Evolutionary conservation across 35 echinoderm and acorn worm species (phyloP).

Genomic region (Apostichopus californicus): DNA sequence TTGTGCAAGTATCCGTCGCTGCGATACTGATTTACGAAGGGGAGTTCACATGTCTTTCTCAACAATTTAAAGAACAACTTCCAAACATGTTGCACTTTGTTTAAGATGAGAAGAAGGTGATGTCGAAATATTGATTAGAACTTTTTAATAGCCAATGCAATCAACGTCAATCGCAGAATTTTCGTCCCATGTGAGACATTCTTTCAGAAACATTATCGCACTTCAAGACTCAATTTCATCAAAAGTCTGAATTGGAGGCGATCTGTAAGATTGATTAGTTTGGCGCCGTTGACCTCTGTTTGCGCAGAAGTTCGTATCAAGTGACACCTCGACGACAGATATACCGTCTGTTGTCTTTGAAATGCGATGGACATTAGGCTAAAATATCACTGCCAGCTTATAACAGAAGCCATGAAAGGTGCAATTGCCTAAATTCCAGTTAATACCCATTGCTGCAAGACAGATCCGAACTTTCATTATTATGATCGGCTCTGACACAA

Average conservation of each 20-base stretch:
- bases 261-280: not conserved
- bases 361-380: not conserved
- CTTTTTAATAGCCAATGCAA: constrained; percentile 7
- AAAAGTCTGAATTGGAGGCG: not conserved
- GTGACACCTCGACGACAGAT: not conserved
- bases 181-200: not conserved
- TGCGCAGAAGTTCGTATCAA: not conserved
- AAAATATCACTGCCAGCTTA: too few species aligned
- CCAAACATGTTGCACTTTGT: not conserved
- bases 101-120: not conserved
- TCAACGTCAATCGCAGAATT: not conserved
- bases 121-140: not conserved
- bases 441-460: too few species aligned
- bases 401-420: too few species aligned
- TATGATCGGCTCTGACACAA: too few species aligned
- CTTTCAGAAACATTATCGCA: not conserved
- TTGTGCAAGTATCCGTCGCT: too few species aligned
- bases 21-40: too few species aligned
- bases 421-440: too few species aligned
- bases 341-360: not conserved
- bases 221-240: not conserved
- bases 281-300: constrained; percentile 15
- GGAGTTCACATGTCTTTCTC: too few species aligned
- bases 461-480: too few species aligned
- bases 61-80: too few species aligned